Evolutionary conservation across 2,888 invertebrate species (phyloP).

Genomic region (Heteromurus nitidus): DNA sequence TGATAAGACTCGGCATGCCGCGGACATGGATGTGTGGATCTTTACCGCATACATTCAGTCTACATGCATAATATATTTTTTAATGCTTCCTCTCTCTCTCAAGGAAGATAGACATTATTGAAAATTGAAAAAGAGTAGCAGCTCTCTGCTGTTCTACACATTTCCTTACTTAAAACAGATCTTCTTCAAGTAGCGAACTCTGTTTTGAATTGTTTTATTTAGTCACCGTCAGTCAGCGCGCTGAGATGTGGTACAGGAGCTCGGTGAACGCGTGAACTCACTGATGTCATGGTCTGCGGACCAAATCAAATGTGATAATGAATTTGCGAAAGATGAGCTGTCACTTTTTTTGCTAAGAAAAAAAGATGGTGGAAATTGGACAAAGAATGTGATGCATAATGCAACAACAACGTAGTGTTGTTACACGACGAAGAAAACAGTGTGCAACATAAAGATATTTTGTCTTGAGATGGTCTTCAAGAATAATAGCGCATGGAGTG

Average conservation of each 20-base stretch:
- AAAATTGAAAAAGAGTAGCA: slow-evolving; percentile 35
- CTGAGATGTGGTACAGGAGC: not conserved
- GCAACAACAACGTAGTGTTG: too few species aligned
- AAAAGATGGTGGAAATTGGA: slow-evolving; percentile 5
- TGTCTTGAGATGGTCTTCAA: too few species aligned
- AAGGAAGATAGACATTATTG: not conserved
- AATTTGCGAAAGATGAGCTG: slow-evolving; percentile 56
- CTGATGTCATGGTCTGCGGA: slow-evolving; percentile 63
- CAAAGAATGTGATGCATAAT: slow-evolving; percentile 23
- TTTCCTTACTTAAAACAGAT: not conserved
- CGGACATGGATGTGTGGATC: not conserved
- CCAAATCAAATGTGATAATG: slow-evolving; percentile 66
- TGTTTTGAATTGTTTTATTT: too few species aligned
- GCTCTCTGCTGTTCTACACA: not conserved
- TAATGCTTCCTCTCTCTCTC: slow-evolving; percentile 26
- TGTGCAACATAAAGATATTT: too few species aligned
- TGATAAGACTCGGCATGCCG: not conserved
- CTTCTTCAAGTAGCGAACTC: too few species aligned
- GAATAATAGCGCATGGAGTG: too few species aligned
- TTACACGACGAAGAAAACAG: too few species aligned
- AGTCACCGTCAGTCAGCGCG: not conserved
- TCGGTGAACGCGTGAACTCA: slow-evolving; percentile 53
- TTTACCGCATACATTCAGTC: not conserved
- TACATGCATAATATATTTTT: not conserved
- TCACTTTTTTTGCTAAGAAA: slow-evolving; percentile 15